These are phyloP conservation scores for Frankliniella intonsa DNA, from an alignment of 2,888 invertebrate species.

Conservation along the genomic window DNA sequence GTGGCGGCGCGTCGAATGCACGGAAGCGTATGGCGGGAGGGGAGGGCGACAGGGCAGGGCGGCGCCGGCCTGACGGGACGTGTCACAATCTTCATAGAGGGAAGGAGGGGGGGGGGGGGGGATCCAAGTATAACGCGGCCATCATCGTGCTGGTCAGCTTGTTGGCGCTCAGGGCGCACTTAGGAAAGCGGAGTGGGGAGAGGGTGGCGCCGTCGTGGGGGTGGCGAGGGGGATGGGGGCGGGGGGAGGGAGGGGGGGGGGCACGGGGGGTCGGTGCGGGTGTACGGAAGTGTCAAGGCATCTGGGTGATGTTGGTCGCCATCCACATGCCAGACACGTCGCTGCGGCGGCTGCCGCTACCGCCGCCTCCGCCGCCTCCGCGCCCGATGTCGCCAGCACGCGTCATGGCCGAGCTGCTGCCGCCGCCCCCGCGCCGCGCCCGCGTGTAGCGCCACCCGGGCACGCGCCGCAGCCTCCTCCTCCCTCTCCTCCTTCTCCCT, in stretches of 20 bases:
- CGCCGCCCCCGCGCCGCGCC: too few species aligned
- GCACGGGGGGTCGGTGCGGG: not conserved
- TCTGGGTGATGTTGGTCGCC: constrained; percentile 24
- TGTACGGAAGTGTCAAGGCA: constrained; percentile 24
- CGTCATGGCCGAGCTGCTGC: not conserved
- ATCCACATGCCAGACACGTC: constrained; percentile 20
- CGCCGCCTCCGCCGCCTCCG: not conserved
- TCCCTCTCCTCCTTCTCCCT: too few species aligned
- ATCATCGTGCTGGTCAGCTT: too few species aligned
- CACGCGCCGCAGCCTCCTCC: too few species aligned
- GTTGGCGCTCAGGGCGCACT: too few species aligned
- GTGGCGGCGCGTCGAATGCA: not conserved
- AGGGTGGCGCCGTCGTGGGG: too few species aligned
- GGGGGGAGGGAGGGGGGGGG: not conserved
- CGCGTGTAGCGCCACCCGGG: too few species aligned
- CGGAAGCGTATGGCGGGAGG: not conserved
- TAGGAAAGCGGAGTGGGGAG: too few species aligned
- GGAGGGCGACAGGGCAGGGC: not conserved
- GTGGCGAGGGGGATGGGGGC: not conserved
- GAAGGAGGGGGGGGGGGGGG: not conserved
- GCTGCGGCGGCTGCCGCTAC: not conserved
- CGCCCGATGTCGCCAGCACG: not conserved
- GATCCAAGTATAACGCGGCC: not conserved
- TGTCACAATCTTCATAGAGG: not conserved
- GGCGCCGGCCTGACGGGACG: not conserved